A percentile compares a stretch with the other conserved stretches of the same genome.
phyloP scores from a whole-genome alignment of 2,888 invertebrate species.

The Himalopsyche japonica region DNA sequence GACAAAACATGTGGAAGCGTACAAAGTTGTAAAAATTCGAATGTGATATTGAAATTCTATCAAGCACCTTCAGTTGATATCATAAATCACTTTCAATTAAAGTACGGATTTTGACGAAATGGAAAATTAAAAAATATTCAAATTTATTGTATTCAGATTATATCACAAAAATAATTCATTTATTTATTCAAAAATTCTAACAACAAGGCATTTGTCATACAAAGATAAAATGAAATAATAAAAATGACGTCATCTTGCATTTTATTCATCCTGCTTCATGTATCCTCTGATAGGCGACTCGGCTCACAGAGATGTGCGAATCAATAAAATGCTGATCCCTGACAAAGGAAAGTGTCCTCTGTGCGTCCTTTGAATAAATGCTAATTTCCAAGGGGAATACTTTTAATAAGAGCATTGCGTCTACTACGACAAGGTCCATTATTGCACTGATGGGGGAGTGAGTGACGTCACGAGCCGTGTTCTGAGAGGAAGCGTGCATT shows the following conservation, averaged over 20 bases:
- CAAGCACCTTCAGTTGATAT: no score
- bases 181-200: no score
- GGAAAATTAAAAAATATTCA: no score
- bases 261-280: not conserved
- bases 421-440: not conserved
- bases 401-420: not conserved
- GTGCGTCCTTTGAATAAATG: not conserved
- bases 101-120: no score
- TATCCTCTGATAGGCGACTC: not conserved
- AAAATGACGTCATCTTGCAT: not conserved
- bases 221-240: no score
- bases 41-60: no score
- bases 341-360: not conserved
- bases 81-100: no score
- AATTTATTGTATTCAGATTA: no score
- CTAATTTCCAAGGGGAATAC: not conserved
- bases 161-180: no score
- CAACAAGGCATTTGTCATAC: no score
- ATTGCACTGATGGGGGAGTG: not conserved
- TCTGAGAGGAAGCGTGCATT: not conserved
- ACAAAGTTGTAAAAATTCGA: no score
- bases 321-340: constrained; percentile 12
- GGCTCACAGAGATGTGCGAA: constrained; percentile 7
- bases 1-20: no score
- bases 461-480: not conserved